Evolutionary conservation across 2,888 invertebrate genomes (phyloP).

Genomic region (Spodoptera picta): DNA sequence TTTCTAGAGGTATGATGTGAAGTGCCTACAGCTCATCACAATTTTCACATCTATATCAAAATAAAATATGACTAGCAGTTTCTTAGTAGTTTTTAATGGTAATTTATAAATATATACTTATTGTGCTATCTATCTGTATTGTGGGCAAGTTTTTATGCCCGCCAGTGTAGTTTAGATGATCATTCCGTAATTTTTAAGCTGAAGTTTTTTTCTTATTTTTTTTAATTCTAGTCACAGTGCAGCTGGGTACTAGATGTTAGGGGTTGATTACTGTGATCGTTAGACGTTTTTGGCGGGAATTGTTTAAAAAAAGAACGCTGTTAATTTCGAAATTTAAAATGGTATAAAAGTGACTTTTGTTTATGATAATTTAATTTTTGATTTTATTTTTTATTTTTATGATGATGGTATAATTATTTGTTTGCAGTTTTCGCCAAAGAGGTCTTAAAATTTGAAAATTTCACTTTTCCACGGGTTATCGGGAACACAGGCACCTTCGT

Average conservation of each 20-base stretch:
- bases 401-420: slow-evolving; percentile 7
- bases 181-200: slow-evolving; percentile 64
- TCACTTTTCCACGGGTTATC: slow-evolving; percentile 49
- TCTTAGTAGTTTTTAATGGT: slow-evolving; percentile 46
- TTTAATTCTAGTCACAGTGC: slow-evolving; percentile 83
- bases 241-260: slow-evolving; percentile 77
- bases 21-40: slow-evolving; percentile 50
- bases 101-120: slow-evolving; percentile 32
- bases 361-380: slow-evolving; percentile 2
- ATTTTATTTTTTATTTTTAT: slow-evolving; percentile 17
- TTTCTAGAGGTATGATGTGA: slow-evolving; percentile 30
- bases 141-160: slow-evolving; percentile 63
- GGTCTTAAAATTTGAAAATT: slow-evolving; percentile 30
- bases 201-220: slow-evolving; percentile 57
- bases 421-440: slow-evolving; percentile 30
- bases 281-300: slow-evolving; percentile 33
- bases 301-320: not conserved
- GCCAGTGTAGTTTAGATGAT: slow-evolving; percentile 58
- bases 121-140: slow-evolving; percentile 41
- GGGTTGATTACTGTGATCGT: slow-evolving; percentile 34
- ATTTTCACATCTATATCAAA: slow-evolving; percentile 26
- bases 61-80: slow-evolving; percentile 37
- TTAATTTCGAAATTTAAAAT: not conserved
- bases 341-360: not conserved
- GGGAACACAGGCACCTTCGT: slow-evolving; percentile 52